Evolutionary conservation across 2,888 invertebrate genomes (phyloP).

Genomic region (Gastracanthus pulcherrimus): DNA sequence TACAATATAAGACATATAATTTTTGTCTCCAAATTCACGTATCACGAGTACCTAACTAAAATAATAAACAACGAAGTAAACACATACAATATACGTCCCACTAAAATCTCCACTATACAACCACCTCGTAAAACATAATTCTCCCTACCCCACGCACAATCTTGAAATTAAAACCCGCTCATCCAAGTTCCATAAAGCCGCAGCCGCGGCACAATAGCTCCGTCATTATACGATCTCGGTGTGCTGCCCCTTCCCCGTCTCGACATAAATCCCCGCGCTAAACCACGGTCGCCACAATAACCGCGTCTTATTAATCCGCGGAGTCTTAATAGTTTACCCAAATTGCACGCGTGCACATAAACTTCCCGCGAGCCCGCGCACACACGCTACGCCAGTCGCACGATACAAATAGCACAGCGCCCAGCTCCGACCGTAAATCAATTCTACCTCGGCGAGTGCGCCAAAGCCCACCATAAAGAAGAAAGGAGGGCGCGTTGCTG

Average conservation of each 20-base stretch:
- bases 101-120: no score
- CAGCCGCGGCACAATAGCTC: background rate
- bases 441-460: background rate
- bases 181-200: background rate
- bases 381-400: no score
- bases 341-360: background rate
- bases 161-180: background rate
- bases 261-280: background rate
- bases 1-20: no score
- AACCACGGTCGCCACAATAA: background rate
- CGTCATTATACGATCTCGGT: background rate
- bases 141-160: no score
- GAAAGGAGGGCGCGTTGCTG: no score
- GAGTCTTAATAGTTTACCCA: background rate
- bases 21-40: no score
- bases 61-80: no score
- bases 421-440: background rate
- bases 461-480: background rate
- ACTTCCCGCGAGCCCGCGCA: background rate
- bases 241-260: no score
- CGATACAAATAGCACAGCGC: no score
- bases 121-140: no score
- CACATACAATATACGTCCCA: no score
- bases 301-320: background rate
- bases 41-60: no score